Evolutionary conservation across 2,888 invertebrate genomes (phyloP).

Genomic region (Ethmia dodecea): DNA sequence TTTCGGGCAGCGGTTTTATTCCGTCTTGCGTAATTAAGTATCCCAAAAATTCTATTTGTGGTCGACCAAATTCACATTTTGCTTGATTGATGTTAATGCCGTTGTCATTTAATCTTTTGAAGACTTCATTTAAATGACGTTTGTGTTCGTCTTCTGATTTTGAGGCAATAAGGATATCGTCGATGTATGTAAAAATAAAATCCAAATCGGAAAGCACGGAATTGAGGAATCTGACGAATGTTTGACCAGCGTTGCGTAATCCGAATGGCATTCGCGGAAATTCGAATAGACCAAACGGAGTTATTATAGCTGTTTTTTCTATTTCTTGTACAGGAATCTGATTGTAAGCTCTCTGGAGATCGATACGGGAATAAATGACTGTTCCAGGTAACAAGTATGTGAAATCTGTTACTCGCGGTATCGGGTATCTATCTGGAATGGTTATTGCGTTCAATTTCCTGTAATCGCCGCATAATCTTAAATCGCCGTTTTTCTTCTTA

Average conservation of each 20-base stretch:
- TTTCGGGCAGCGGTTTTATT: constrained; percentile 8
- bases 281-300: too few species aligned
- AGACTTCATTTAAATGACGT: constrained; percentile 13
- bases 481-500: constrained; percentile 22
- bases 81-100: constrained; percentile 16
- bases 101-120: constrained; percentile 14
- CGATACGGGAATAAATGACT: too few species aligned
- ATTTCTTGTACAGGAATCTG: constrained; percentile 31
- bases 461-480: constrained; percentile 4
- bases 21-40: constrained; percentile 11
- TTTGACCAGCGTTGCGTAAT: too few species aligned
- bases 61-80: constrained; percentile 16
- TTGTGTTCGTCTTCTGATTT: constrained; percentile 13
- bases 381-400: constrained; percentile 17
- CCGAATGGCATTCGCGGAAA: too few species aligned
- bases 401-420: constrained; percentile 33
- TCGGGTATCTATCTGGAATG: too few species aligned
- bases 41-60: constrained; percentile 16
- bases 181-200: too few species aligned
- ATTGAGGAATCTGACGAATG: too few species aligned
- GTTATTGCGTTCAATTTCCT: constrained; percentile 4
- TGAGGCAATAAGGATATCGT: too few species aligned
- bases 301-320: too few species aligned
- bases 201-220: too few species aligned
- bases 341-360: too few species aligned